These are phyloP conservation scores for Phaenicophaeus curvirostris DNA, from an alignment of 2,797 vertebrate genomes.

Conservation along the genomic window DNA sequence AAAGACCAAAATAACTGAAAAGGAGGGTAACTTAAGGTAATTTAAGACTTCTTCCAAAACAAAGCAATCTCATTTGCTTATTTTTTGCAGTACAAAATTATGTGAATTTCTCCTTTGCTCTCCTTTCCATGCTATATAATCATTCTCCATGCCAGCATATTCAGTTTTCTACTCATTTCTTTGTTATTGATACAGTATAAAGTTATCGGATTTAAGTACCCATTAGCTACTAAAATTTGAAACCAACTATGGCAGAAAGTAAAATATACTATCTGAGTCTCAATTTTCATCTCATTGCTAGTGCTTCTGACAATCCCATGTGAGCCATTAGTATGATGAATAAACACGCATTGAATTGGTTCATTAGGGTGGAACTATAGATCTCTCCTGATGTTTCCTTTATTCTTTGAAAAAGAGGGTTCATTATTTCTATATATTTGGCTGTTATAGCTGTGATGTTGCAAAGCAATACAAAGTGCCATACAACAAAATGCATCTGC, in stretches of 20 bases:
- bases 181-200: background rate
- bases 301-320: background rate
- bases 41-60: background rate
- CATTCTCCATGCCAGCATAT: background rate
- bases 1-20: background rate
- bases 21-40: background rate
- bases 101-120: background rate
- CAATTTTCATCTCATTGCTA: background rate
- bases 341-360: constrained; percentile 30
- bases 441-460: constrained; percentile 53
- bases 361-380: constrained; percentile 52
- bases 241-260: background rate
- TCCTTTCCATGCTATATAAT: background rate
- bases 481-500: constrained; percentile 8
- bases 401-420: constrained; percentile 34
- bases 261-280: constrained; percentile 30
- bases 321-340: constrained; percentile 40
- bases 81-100: background rate
- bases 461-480: constrained; percentile 41
- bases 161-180: background rate
- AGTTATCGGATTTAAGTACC: constrained; percentile 3
- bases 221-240: constrained; percentile 4
- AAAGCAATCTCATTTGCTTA: background rate
- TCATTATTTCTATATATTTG: constrained; percentile 56
- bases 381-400: constrained; percentile 53